These are phyloP conservation scores for Ciconia maguari DNA, from an alignment of 2,113 vertebrate species.

Conservation along the genomic window DNA sequence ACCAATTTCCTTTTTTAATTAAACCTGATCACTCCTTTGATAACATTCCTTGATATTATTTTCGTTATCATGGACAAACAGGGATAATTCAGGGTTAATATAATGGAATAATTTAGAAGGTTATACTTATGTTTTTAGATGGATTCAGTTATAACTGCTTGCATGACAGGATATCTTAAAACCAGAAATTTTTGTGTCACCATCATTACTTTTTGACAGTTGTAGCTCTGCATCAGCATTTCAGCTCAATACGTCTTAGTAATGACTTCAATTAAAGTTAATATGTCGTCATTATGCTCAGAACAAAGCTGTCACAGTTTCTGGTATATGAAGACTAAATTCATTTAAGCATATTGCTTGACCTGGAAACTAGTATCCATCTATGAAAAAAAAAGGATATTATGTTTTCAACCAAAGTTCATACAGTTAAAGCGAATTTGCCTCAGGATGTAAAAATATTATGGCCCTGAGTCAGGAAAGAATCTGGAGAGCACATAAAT, in stretches of 20 bases:
- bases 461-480: neutral
- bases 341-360: neutral
- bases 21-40: neutral
- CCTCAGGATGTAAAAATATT: neutral
- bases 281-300: conserved; percentile 7
- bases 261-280: conserved; percentile 43
- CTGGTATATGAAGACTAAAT: neutral
- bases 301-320: neutral
- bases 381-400: neutral
- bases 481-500: neutral
- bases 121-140: neutral
- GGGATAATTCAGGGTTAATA: neutral
- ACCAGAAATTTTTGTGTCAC: neutral
- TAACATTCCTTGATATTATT: neutral
- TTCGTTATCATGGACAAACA: neutral
- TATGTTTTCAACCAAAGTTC: neutral
- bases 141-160: neutral
- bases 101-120: neutral
- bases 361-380: neutral
- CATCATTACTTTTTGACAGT: neutral
- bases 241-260: neutral
- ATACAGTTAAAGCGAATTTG: neutral
- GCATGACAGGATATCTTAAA: conserved; percentile 20
- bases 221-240: conserved; percentile 4
- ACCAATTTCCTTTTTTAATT: neutral